Base-by-base conservation (phyloP, 2,797 vertebrate genomes). In the Loris lydekkerianus region DNA sequence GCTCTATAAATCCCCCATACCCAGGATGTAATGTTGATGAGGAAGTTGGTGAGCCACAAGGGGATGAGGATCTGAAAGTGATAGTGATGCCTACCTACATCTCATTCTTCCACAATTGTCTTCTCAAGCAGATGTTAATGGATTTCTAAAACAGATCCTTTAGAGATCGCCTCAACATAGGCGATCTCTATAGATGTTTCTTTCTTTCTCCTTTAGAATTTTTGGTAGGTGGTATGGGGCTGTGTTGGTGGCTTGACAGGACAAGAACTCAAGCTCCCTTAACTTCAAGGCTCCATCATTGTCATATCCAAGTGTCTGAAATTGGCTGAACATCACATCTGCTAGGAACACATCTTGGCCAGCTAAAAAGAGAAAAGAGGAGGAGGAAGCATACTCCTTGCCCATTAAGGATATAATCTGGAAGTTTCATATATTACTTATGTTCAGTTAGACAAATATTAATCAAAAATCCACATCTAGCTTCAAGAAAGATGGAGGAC, bases 151-250 rank as follows among this genome's bases (percentile, higher is more conserved):
- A 7, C 56, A 69, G 0, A 4, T 46, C 20, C 20, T 86, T 29
- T 17, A 43, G 29, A 72, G 23, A 7, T 34, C 93, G 61, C n/a
- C 21, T 83, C 87, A 70, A 81, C 20, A 14, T 37, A 63, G 1
- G 34, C 34, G 34, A 34, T 34, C 34, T 34, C 34, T 34, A 14
- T 37, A 63, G 1, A 72, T 27, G 4, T 65, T 81, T 40, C 1
- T 87, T 75, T 92, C 29, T 86, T 87, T 65, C 15, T 89, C 10
- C 25, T 84, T 92, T 65, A 94, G 17, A 89, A 53, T 3, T 56
- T 46, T 86, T 34, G 4, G 17, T 37, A 78, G 46, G 21, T 69
- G 23, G n/a, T 21, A 63, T 60, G 49, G 40, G 43, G 21, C 67
- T 93, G 27, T 25, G 2, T 3, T 91, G 83, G 72, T 89, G 58